phyloP scores from a whole-genome alignment of 53 echinoderm and acorn worm genomes.

The Astropecten irregularis region DNA sequence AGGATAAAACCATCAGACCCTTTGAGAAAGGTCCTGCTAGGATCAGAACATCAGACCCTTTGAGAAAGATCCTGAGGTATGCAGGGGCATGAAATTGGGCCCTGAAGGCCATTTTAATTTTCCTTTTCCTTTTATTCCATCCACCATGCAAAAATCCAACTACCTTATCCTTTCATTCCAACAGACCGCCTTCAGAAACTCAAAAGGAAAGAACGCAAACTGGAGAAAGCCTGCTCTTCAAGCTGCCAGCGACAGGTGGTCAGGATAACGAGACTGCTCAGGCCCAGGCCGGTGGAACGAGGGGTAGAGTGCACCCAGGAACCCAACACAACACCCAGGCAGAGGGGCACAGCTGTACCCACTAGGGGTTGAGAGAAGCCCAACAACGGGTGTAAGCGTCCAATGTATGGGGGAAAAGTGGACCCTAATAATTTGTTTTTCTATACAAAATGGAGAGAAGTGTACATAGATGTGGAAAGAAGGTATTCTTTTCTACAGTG shows the following conservation, averaged over 20 bases:
- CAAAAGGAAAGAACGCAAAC: slow-evolving; percentile 68
- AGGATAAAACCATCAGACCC: no score
- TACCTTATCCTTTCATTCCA: neutral
- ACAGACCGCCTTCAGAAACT: slow-evolving; percentile 83
- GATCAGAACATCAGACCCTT: no score
- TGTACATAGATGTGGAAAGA: slow-evolving; percentile 48
- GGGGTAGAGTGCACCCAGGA: slow-evolving; percentile 62
- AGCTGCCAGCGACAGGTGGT: slow-evolving; percentile 65
- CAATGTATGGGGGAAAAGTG: no score
- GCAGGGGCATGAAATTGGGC: no score
- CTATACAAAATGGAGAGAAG: neutral
- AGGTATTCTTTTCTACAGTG: no score
- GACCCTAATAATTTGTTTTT: no score
- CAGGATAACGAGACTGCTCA: slow-evolving; percentile 54
- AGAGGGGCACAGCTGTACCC: slow-evolving; percentile 46
- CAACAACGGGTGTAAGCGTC: no score
- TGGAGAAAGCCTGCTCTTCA: slow-evolving; percentile 66
- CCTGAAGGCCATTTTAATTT: no score
- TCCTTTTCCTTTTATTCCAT: no score
- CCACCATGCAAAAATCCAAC: no score
- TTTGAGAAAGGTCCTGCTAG: no score
- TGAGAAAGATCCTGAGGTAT: no score
- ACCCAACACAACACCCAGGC: slow-evolving; percentile 53
- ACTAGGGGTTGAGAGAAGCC: slow-evolving; percentile 15
- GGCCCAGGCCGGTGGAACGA: slow-evolving; percentile 51